Conservation (phyloP, 2,888 invertebrate genomes). For the Eristalinus sepulchralis region DNA sequence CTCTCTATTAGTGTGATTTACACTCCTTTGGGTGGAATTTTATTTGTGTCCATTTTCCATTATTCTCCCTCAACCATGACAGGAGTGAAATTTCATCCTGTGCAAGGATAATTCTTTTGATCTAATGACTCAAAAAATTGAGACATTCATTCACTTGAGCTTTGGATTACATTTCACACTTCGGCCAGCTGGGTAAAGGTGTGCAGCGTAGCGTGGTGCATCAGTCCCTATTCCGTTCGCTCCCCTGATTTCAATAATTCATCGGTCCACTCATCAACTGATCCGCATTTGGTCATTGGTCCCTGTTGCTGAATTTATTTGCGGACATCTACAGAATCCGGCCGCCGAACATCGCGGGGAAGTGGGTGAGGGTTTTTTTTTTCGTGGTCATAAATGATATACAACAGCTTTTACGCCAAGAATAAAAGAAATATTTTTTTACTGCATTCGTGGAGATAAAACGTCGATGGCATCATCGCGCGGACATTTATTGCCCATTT, state of each 20-base stretch:
- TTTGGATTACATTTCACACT: constrained; percentile 10
- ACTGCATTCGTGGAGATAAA: constrained; percentile 27
- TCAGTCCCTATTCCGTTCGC: not conserved
- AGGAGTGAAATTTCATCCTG: constrained; percentile 32
- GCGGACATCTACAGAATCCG: not conserved
- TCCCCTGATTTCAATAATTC: not conserved
- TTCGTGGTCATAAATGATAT: constrained; percentile 17
- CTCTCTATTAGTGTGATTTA: constrained; percentile 45
- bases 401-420: constrained; percentile 25
- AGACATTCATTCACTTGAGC: constrained; percentile 43
- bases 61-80: constrained; percentile 17
- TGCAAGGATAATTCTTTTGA: constrained; percentile 32
- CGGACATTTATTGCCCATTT: constrained; percentile 38
- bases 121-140: constrained; percentile 54
- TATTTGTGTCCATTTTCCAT: constrained; percentile 45
- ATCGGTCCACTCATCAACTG: not conserved
- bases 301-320: constrained; percentile 1
- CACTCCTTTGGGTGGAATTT: constrained; percentile 24
- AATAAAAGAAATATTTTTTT: constrained; percentile 32
- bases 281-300: constrained; percentile 17
- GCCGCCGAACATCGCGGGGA: not conserved
- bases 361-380: constrained; percentile 23
- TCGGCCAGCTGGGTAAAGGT: not conserved
- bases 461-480: constrained; percentile 26
- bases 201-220: not conserved